A percentile compares a stretch with the other conserved stretches of the same genome.
These are phyloP conservation scores for Epinotia bilunana DNA, from an alignment of 2,888 invertebrate species.

Conservation along the genomic window DNA sequence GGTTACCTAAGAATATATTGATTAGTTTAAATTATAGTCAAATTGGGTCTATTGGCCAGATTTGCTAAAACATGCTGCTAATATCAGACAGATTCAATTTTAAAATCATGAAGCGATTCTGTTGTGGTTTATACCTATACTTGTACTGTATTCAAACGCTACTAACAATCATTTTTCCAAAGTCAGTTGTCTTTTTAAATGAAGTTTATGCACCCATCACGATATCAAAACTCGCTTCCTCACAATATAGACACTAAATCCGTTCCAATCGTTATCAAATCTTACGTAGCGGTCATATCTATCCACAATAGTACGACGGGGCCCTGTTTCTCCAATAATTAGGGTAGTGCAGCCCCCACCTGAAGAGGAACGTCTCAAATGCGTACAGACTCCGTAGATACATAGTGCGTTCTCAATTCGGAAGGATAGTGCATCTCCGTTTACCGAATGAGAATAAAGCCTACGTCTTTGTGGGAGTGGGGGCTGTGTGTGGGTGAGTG, in stretches of 20 bases:
- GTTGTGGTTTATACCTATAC: no score
- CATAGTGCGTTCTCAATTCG: slow-evolving; percentile 21
- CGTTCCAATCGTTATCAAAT: slow-evolving; percentile 21
- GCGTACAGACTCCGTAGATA: not conserved
- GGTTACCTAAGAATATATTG: no score
- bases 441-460: slow-evolving; percentile 81
- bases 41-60: no score
- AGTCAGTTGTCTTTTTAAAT: not conserved
- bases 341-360: slow-evolving; percentile 85
- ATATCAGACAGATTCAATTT: no score
- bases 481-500: slow-evolving; percentile 52
- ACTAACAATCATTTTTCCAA: not conserved
- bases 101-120: no score
- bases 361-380: not conserved
- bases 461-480: slow-evolving; percentile 70
- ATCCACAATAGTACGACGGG: slow-evolving; percentile 22
- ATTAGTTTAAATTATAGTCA: no score
- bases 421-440: slow-evolving; percentile 86
- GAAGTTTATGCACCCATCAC: not conserved
- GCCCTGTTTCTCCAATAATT: slow-evolving; percentile 72
- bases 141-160: no score
- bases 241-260: slow-evolving; percentile 14
- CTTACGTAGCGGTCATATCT: slow-evolving; percentile 32
- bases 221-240: slow-evolving; percentile 6
- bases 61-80: no score